Conservation (phyloP, 2,113 vertebrate genomes). For the Condylura cristata region DNA sequence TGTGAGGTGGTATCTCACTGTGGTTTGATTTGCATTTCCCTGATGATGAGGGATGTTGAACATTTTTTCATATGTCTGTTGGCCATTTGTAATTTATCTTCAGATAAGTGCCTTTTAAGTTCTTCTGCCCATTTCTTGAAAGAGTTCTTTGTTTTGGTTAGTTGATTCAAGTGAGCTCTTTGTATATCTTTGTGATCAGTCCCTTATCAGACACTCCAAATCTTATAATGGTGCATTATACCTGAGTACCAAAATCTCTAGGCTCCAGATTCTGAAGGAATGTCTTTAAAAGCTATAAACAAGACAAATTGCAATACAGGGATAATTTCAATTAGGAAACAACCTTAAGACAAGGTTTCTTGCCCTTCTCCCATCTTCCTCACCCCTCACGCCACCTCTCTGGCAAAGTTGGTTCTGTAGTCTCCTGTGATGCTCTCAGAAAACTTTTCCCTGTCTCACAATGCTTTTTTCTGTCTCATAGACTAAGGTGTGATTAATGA, state of each 20-base stretch:
- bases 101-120: too few species aligned
- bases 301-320: constrained; percentile 1
- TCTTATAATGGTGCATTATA: not conserved
- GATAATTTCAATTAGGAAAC: not conserved
- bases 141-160: too few species aligned
- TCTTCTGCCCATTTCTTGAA: too few species aligned
- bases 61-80: too few species aligned
- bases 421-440: not conserved
- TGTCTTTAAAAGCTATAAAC: not conserved
- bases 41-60: too few species aligned
- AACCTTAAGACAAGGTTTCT: not conserved
- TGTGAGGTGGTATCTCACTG: too few species aligned
- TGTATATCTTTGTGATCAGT: too few species aligned
- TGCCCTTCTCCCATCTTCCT: not conserved
- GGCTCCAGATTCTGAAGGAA: not conserved
- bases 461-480: not conserved
- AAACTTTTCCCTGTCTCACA: not conserved
- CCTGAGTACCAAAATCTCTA: not conserved
- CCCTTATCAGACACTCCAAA: not conserved
- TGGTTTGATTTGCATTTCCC: too few species aligned
- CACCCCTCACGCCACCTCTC: too few species aligned
- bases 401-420: not conserved
- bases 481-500: not conserved
- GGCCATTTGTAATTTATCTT: too few species aligned
- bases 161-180: too few species aligned